These are phyloP conservation scores for Ectemnius continuus DNA, from an alignment of 2,888 invertebrate genomes.

Conservation along the genomic window DNA sequence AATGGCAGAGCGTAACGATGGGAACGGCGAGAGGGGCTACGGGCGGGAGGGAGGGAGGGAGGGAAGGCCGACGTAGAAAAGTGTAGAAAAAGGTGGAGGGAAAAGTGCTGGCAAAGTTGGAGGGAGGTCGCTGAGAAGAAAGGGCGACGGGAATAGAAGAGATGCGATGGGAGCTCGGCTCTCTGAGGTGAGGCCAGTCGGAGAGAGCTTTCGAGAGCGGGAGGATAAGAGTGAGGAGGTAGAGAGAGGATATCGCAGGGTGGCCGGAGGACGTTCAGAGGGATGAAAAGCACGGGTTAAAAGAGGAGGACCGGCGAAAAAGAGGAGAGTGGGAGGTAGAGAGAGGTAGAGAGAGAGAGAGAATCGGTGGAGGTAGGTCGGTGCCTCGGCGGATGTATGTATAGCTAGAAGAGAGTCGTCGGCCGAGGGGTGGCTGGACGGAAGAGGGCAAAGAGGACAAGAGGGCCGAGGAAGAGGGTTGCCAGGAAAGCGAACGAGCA, in stretches of 20 bases:
- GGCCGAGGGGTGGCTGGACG: conserved; percentile 41
- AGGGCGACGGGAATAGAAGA: conserved; percentile 15
- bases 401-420: conserved; percentile 42
- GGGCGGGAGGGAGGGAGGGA: no score
- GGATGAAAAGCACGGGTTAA: conserved; percentile 35
- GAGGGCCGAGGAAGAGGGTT: conserved; percentile 31
- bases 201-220: conserved; percentile 22
- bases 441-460: conserved; percentile 51
- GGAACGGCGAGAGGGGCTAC: conserved; percentile 2
- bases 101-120: conserved; percentile 34
- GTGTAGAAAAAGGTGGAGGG: conserved; percentile 35
- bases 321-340: no score
- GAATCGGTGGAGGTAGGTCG: conserved; percentile 45
- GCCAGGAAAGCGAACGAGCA: conserved; percentile 30
- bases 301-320: conserved; percentile 26
- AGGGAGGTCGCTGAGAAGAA: conserved; percentile 10
- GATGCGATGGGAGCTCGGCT: conserved; percentile 7
- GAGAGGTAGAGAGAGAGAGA: conserved; percentile 27
- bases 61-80: conserved; percentile 23
- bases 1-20: no score
- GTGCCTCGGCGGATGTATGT: conserved; percentile 32
- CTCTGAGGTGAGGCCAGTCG: no score
- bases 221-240: conserved; percentile 18
- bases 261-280: conserved; percentile 33
- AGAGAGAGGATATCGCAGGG: conserved; percentile 14